phyloP scores from a whole-genome alignment of 2,113 vertebrate genomes.

The Sebastes fasciatus region DNA sequence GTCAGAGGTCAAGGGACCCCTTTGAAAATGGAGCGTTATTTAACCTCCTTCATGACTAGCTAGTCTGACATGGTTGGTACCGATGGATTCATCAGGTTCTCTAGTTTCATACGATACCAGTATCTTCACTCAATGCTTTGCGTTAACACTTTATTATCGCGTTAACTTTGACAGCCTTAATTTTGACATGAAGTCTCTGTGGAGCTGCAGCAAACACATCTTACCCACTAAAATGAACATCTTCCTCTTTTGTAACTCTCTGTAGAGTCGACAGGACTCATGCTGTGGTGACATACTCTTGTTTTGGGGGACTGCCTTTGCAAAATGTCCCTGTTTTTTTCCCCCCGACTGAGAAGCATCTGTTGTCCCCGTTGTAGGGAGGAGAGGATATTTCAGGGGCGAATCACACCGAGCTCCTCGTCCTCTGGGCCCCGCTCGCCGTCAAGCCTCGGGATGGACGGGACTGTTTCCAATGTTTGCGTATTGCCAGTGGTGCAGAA shows the following conservation, averaged over 20 bases:
- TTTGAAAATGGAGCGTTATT: too few species aligned
- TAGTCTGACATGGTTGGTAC: too few species aligned
- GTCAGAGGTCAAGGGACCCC: too few species aligned
- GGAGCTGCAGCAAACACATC: slow-evolving; percentile 18
- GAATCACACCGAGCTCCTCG: background rate
- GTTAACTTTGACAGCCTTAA: too few species aligned
- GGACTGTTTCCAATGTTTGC: slow-evolving; percentile 43
- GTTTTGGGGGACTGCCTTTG: background rate
- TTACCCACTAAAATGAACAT: slow-evolving; percentile 23
- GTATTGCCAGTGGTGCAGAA: slow-evolving; percentile 48
- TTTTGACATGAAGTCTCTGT: background rate
- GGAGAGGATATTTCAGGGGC: slow-evolving; percentile 45
- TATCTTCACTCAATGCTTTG: too few species aligned
- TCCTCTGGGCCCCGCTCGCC: slow-evolving; percentile 29
- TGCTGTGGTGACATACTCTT: slow-evolving; percentile 1
- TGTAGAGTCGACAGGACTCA: background rate
- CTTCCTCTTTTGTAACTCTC: slow-evolving; percentile 8
- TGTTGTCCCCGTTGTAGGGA: slow-evolving; percentile 29
- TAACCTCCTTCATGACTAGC: too few species aligned
- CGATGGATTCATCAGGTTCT: too few species aligned
- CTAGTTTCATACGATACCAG: too few species aligned
- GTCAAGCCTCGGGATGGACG: slow-evolving; percentile 22
- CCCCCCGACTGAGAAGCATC: slow-evolving; percentile 25
- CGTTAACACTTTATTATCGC: too few species aligned
- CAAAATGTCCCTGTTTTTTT: slow-evolving; percentile 18